Base-by-base conservation (phyloP, 53 echinoderm and acorn worm genomes). In the Mesocentrotus franciscanus region DNA sequence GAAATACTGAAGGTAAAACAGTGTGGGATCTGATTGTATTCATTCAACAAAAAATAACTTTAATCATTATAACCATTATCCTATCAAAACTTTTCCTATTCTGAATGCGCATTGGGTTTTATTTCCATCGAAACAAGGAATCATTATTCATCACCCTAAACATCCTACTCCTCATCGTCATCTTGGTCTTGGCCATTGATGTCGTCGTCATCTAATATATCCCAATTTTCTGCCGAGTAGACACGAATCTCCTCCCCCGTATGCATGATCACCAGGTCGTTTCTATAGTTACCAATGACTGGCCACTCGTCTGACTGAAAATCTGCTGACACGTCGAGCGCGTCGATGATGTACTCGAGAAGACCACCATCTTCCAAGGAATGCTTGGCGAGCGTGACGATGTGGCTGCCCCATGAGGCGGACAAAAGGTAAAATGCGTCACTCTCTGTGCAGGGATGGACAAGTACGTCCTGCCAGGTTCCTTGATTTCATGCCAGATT, bases 391-490 rank as follows among this genome's bases (percentile, higher is more conserved):
- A 81, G 81, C 6, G 49, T 49, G 49, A 49, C 49, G 49, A 49
- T 49, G 49, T 6, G 49, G 49, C 49, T 49, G 49, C 49, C 49
- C 81, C 39, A 81, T 3, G 7, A 39, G 8, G 81, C 81, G 17
- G 81, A 81, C 42, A 81, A 42, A 42, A 81, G 22, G 81, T 39
- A 81, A 20, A 81, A 42, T 42, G 81, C 81, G 81, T 81, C 81
- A 39, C 81, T 42, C 81, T 81, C 81, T 8, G 42, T 49, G 49
- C 49, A 49, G 49, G 49, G 6, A 49, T 49, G 49, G 49, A 49
- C 49, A 49, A 49, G 49, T 49, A 49, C 49, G 6, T 49, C 6
- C 49, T 81, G 42, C 81, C 36, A 36, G 81, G 81, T 42, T 81
- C 81, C 81, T 81, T 49, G 49, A 49, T 49, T 6, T 49, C 49